Percentiles rank a stretch among this genome's conserved stretches.
Conservation (phyloP, 2,797 vertebrate genomes). For the Anniella stebbinsi region DNA sequence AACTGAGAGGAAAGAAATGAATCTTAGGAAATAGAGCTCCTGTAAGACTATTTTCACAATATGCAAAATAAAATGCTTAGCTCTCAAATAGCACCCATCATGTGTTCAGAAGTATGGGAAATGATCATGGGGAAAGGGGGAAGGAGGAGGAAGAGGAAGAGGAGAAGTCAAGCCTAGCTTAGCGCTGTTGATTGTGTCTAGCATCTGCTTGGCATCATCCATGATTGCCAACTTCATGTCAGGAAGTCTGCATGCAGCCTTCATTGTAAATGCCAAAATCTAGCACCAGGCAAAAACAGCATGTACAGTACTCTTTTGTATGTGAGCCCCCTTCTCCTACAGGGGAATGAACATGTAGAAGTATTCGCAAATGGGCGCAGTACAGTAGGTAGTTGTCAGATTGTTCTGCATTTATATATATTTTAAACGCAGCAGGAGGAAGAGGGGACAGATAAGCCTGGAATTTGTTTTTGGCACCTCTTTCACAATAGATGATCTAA, state of each 20-base stretch:
- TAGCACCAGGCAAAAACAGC: neutral
- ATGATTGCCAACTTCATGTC: neutral
- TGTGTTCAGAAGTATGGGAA: neutral
- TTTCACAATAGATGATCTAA: conserved; percentile 33
- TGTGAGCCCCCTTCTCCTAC: neutral
- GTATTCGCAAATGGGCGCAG: neutral
- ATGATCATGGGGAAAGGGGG: neutral
- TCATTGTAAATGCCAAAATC: too few species aligned
- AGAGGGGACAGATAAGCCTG: conserved; percentile 13
- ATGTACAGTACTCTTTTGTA: too few species aligned
- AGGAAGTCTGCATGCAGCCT: neutral
- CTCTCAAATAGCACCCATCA: neutral
- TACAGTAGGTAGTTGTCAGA: neutral
- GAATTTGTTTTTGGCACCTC: conserved; percentile 35
- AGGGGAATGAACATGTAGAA: neutral
- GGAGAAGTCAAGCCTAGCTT: neutral
- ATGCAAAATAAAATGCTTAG: neutral
- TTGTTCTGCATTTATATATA: neutral
- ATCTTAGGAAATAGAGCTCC: neutral
- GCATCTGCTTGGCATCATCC: neutral
- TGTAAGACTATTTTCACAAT: neutral
- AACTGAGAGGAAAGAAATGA: neutral
- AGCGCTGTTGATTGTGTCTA: neutral
- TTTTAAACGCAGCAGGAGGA: neutral
- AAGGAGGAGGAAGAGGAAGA: too few species aligned